Conservation (phyloP, 2,797 vertebrate species). For the Acanthis flammea region DNA sequence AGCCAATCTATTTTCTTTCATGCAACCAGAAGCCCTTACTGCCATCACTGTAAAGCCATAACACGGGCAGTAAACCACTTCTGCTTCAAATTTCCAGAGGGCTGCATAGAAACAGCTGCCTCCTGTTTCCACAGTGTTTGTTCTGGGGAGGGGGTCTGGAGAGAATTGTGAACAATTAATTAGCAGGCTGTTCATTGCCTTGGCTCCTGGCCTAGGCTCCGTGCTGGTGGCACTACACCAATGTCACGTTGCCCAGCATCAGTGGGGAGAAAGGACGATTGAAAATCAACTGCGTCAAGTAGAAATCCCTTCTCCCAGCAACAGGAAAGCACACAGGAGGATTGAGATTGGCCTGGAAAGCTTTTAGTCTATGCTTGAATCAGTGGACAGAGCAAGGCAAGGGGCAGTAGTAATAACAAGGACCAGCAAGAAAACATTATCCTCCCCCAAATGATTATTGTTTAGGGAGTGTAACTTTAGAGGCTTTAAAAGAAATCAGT, state of each 20-base stretch:
- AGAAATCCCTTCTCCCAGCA: slow-evolving; percentile 31
- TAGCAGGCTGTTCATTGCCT: slow-evolving; percentile 22
- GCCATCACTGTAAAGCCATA: not conserved
- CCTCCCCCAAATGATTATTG: not conserved
- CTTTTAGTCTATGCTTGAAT: not conserved
- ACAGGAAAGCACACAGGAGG: not conserved
- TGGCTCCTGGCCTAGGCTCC: not conserved
- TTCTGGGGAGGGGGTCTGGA: slow-evolving; percentile 12
- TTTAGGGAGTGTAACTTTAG: not conserved
- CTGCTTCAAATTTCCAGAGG: not conserved
- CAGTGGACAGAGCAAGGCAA: not conserved
- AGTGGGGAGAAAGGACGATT: not conserved
- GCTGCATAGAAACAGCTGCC: not conserved
- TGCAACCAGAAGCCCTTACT: not conserved
- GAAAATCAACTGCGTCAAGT: not conserved
- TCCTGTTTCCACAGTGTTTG: slow-evolving; percentile 5
- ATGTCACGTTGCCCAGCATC: not conserved
- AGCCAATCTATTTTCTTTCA: not conserved
- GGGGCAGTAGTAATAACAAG: not conserved
- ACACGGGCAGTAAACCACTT: not conserved
- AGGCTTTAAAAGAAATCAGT: not conserved
- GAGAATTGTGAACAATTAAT: slow-evolving; percentile 40
- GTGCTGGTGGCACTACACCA: not conserved
- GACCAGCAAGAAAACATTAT: not conserved
- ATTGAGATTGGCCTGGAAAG: not conserved